phyloP scores from a whole-genome alignment of 2,113 vertebrate genomes.

The Solea senegalensis region DNA sequence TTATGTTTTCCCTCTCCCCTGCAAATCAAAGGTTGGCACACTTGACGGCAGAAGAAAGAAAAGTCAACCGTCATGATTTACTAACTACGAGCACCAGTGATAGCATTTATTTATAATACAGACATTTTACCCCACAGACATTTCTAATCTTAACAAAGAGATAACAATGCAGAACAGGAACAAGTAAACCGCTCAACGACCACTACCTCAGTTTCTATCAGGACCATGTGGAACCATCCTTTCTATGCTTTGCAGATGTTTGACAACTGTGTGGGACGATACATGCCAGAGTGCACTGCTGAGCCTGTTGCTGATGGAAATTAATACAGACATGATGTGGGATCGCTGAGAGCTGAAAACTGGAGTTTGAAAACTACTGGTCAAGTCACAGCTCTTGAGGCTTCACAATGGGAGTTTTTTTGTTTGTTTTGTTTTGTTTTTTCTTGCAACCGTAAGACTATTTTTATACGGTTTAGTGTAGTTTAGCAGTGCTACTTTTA shows the following conservation, averaged over 20 bases:
- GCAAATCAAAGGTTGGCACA: conserved; percentile 9
- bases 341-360: conserved; percentile 44
- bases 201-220: conserved; percentile 61
- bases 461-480: too few species aligned
- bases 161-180: conserved; percentile 18
- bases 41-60: conserved; percentile 36
- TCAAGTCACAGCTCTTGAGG: background rate
- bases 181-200: conserved; percentile 41
- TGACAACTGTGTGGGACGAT: conserved; percentile 64
- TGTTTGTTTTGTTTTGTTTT: too few species aligned
- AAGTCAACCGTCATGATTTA: conserved; percentile 30
- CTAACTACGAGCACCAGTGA: conserved; percentile 21
- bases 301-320: conserved; percentile 61
- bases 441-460: too few species aligned
- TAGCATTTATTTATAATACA: conserved; percentile 35
- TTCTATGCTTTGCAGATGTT: conserved; percentile 74
- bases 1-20: background rate
- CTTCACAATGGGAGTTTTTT: too few species aligned
- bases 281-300: conserved; percentile 54
- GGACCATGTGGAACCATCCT: conserved; percentile 71
- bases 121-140: conserved; percentile 30
- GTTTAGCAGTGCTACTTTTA: too few species aligned
- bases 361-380: conserved; percentile 18
- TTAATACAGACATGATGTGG: conserved; percentile 51
- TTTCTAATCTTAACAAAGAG: conserved; percentile 35